These are phyloP conservation scores for Chymomyza amoena DNA, from an alignment of 2,888 invertebrate genomes.

Conservation along the genomic window DNA sequence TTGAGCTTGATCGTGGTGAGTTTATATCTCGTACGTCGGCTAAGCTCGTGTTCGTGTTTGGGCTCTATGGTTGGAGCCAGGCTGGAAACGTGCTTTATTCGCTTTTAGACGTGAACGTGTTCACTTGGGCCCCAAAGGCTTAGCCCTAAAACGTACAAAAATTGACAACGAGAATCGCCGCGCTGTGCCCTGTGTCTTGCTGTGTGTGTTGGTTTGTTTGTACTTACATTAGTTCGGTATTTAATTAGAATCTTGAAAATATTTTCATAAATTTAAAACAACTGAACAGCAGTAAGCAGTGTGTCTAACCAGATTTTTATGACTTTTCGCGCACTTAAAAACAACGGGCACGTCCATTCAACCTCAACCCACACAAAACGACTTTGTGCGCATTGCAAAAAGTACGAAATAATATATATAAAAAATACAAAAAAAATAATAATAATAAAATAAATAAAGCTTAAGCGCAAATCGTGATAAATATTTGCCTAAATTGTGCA, in stretches of 20 bases:
- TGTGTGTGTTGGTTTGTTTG: slow-evolving; percentile 30
- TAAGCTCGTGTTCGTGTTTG: background rate
- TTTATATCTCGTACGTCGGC: background rate
- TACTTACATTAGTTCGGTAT: background rate
- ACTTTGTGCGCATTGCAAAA: slow-evolving; percentile 57
- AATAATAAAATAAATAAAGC: slow-evolving; percentile 1
- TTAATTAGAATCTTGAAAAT: background rate
- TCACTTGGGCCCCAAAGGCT: slow-evolving; percentile 42
- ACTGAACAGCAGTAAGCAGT: slow-evolving; percentile 2
- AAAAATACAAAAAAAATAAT: slow-evolving; percentile 2
- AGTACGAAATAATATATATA: slow-evolving; percentile 22
- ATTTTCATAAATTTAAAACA: slow-evolving; percentile 9
- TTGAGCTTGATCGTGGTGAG: background rate
- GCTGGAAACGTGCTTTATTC: slow-evolving; percentile 42
- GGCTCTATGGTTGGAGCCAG: background rate
- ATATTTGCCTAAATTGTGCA: slow-evolving; percentile 66
- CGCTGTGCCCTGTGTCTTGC: slow-evolving; percentile 14
- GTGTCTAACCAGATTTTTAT: slow-evolving; percentile 13
- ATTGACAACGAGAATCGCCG: background rate
- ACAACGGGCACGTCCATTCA: slow-evolving; percentile 52
- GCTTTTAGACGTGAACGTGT: slow-evolving; percentile 64
- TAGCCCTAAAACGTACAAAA: slow-evolving; percentile 31
- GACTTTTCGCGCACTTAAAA: background rate
- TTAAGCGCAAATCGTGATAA: slow-evolving; percentile 61
- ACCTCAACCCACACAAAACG: slow-evolving; percentile 64